A percentile compares a stretch with the other conserved stretches of the same genome.
Conservation (phyloP, 2,797 vertebrate genomes). For the Lophius americanus region DNA sequence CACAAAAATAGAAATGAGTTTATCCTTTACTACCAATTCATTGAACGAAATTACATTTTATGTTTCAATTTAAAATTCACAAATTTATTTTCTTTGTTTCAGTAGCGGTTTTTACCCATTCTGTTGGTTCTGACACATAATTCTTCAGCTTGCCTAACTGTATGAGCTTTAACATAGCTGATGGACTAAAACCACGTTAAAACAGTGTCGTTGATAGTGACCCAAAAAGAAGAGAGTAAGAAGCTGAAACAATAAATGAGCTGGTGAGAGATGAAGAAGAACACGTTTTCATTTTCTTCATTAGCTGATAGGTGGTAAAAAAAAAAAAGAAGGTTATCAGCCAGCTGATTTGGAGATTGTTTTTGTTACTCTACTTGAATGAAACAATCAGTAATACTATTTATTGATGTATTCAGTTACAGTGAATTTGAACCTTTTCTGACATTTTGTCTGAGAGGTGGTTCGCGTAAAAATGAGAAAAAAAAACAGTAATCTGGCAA, state of each 20-base stretch:
- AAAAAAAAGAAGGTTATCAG: too few relatives aligned
- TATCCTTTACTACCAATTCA: not conserved
- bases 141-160: not conserved
- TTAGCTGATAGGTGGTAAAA: not conserved
- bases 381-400: not conserved
- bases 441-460: conserved; percentile 6
- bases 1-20: not conserved
- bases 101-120: not conserved
- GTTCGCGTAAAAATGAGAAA: conserved; percentile 8
- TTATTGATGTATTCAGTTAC: conserved; percentile 1
- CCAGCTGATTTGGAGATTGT: too few relatives aligned
- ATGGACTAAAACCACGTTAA: too few relatives aligned
- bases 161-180: not conserved
- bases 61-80: not conserved
- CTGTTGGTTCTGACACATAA: not conserved
- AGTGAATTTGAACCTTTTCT: conserved; percentile 7
- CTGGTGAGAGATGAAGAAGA: not conserved
- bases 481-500: conserved; percentile 17
- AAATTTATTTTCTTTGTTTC: too few relatives aligned
- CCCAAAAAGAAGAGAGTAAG: not conserved
- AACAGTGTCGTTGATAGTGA: too few relatives aligned
- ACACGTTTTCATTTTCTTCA: not conserved
- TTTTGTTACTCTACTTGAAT: not conserved
- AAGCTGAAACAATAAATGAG: too few relatives aligned
- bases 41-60: not conserved